Evolutionary conservation across 2,888 invertebrate genomes (phyloP).

Genomic region (Hydroisotoma schaefferi): DNA sequence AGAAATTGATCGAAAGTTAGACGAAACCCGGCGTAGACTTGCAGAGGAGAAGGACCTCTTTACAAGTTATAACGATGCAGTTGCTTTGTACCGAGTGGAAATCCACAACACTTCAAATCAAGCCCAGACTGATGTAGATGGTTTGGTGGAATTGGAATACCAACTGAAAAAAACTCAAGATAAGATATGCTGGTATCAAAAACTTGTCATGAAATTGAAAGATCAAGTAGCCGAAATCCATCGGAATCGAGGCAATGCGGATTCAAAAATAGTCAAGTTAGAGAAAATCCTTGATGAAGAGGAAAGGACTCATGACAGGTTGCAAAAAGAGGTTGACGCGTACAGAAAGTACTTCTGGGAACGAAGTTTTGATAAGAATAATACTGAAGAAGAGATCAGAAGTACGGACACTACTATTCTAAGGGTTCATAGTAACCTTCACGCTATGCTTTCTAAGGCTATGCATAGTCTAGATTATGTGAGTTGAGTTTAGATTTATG

Average conservation of each 20-base stretch:
- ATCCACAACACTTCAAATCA: not conserved
- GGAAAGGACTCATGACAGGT: not conserved
- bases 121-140: not conserved
- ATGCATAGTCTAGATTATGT: conserved; percentile 27
- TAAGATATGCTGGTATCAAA: not conserved
- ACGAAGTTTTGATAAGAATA: conserved; percentile 23
- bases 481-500: not conserved
- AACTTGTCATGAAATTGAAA: conserved; percentile 6
- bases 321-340: conserved; percentile 18
- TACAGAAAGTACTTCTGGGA: conserved; percentile 25
- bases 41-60: not conserved
- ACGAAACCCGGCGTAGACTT: not conserved
- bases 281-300: conserved; percentile 19
- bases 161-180: not conserved
- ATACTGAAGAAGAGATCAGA: conserved; percentile 9
- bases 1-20: conserved; percentile 18
- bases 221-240: conserved; percentile 1
- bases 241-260: not conserved
- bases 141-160: not conserved
- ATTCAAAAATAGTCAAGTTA: conserved; percentile 13
- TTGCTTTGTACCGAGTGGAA: not conserved
- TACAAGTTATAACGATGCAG: not conserved
- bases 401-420: conserved; percentile 18
- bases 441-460: conserved; percentile 18
- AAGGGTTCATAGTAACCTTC: conserved; percentile 11